These are phyloP conservation scores for Philereme vetulata DNA, from an alignment of 2,888 invertebrate genomes.

Conservation along the genomic window DNA sequence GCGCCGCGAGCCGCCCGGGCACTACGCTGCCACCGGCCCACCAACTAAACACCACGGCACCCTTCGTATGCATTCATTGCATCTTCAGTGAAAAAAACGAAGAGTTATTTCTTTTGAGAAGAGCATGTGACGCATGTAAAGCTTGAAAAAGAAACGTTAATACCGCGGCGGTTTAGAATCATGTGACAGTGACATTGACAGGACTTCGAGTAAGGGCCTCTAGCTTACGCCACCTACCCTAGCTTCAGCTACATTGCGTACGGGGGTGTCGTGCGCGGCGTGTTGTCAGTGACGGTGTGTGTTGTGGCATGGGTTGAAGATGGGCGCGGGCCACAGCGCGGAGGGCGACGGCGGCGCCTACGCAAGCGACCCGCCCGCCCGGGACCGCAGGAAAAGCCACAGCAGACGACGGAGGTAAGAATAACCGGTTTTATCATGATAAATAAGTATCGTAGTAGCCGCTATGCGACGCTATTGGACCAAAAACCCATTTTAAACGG, in stretches of 20 bases:
- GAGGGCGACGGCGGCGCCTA: constrained; percentile 77
- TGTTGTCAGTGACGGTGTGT: constrained; percentile 74
- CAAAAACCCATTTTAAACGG: too few species aligned
- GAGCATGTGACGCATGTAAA: neutral
- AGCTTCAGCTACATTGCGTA: constrained; percentile 33
- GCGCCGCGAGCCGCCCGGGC: constrained; percentile 69
- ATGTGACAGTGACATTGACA: constrained; percentile 21
- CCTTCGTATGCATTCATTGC: constrained; percentile 40
- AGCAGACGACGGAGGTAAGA: constrained; percentile 77
- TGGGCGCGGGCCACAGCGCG: constrained; percentile 81
- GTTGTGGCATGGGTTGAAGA: constrained; percentile 76
- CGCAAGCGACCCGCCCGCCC: constrained; percentile 79
- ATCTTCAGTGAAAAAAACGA: constrained; percentile 11
- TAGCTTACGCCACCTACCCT: constrained; percentile 31
- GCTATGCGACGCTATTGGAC: too few species aligned
- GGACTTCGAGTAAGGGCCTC: constrained; percentile 5
- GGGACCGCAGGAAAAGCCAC: constrained; percentile 66
- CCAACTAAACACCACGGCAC: constrained; percentile 56
- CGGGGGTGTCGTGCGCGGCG: constrained; percentile 65
- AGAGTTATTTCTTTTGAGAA: constrained; percentile 9
- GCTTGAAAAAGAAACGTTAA: neutral
- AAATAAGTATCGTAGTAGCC: too few species aligned
- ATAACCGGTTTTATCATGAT: neutral
- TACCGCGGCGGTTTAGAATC: constrained; percentile 8
- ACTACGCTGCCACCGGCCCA: constrained; percentile 60